A percentile compares a stretch with the other conserved stretches of the same genome.
phyloP scores from a whole-genome alignment of 2,888 invertebrate species.

The Phaedon cochleariae region DNA sequence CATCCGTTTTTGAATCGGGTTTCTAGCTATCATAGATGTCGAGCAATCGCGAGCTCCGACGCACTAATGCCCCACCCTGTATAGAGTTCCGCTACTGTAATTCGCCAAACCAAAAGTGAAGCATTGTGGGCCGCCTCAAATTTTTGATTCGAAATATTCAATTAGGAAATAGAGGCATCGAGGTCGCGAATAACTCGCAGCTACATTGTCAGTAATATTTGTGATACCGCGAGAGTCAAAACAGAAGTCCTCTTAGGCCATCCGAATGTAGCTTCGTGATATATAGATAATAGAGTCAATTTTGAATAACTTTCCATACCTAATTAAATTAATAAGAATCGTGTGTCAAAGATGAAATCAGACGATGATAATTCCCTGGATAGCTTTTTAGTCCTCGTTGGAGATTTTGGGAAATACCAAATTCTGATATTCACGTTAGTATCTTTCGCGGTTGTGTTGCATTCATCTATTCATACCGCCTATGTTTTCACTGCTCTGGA shows the following conservation, averaged over 20 bases:
- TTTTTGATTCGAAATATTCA: neutral
- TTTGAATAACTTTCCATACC: neutral
- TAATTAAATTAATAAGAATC: neutral
- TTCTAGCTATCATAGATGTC: too few species aligned
- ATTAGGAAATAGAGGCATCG: neutral
- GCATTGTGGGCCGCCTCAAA: neutral
- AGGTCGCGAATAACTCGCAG: neutral
- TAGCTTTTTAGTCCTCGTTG: constrained; percentile 66
- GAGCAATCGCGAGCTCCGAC: too few species aligned
- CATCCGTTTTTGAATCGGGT: too few species aligned
- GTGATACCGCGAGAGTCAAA: constrained; percentile 2
- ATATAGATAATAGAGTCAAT: neutral
- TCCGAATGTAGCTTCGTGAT: neutral
- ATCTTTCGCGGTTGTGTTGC: constrained; percentile 68
- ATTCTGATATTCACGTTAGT: constrained; percentile 67
- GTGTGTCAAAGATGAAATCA: neutral
- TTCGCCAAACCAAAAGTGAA: neutral
- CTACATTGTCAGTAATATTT: neutral
- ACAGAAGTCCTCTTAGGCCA: neutral
- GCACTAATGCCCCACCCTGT: too few species aligned
- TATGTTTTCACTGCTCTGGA: constrained; percentile 77
- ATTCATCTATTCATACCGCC: constrained; percentile 72
- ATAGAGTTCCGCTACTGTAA: neutral
- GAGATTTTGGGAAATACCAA: constrained; percentile 74
- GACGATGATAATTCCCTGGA: constrained; percentile 59